Base-by-base conservation (phyloP, 2,113 vertebrate species). In the Anguilla rostrata region DNA sequence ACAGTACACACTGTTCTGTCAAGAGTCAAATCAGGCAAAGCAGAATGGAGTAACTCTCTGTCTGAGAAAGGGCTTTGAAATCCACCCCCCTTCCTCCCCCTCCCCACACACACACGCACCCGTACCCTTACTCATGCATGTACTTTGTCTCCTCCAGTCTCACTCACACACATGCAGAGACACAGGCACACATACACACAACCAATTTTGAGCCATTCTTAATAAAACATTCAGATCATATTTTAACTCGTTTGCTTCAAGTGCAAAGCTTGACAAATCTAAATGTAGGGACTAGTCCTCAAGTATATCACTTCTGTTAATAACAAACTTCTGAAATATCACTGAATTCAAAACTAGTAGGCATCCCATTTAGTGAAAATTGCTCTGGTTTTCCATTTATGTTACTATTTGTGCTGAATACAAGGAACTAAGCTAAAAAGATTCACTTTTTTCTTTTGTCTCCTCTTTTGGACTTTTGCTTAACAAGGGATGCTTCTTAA, bases 401-500 rank as follows among this genome's bases (percentile, higher is more conserved):
- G 85, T 87, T 83, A 83, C 18, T 26, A 87, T 87, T 57, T 84
- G 39, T 75, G 86, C 29, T 63, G 82, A 71, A 90, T 49, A 46
- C 26, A 41, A 56, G 57, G 60, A 88, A 83, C 86, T 0, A 29
- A 34, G n/a, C 71, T n/a, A 34, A 22, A 26, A 34, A 75, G 7
- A 75, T n/a, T 75, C 9, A 75, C n/a, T 46, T 87, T 78, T 83
- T 91, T 88, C 71, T 86, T 89, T 83, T 78, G 63, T 53, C 49
- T 85, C 89, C 86, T 46, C 85, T 88, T 85, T 60, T 88, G 22
- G 78, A 90, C 82, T 89, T 60, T 88, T 88, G 81, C 78, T 91
- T 87, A 87, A 83, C 92, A 91, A 89, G 57, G 82, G 88, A 85
- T 86, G 83, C 84, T 53, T 78, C 78, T 57, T 91, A 94, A 95